A percentile compares a stretch with the other conserved stretches of the same genome.
These are phyloP conservation scores for Pseudomugil gertrudae DNA, from an alignment of 2,797 vertebrate species.

Conservation along the genomic window DNA sequence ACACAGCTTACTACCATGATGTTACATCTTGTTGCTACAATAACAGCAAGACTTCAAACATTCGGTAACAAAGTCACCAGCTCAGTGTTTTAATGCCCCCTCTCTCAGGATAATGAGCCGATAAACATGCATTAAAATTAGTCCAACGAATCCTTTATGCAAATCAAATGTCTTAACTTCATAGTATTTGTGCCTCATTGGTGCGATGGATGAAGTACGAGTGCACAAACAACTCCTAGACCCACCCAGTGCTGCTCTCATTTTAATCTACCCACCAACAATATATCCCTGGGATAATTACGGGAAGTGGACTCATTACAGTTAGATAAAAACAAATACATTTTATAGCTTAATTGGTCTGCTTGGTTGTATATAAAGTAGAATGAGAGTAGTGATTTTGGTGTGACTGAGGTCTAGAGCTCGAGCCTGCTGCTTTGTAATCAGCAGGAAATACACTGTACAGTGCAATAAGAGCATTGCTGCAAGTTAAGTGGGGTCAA, in stretches of 20 bases:
- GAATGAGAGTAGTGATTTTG: conserved; percentile 15
- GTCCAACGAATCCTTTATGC: neutral
- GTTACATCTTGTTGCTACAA: neutral
- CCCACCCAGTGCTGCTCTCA: neutral
- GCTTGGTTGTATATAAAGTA: conserved; percentile 4
- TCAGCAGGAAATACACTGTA: conserved; percentile 54
- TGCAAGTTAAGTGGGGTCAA: conserved; percentile 34
- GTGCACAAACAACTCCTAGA: neutral
- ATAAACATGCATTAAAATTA: neutral
- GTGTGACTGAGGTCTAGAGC: conserved; percentile 31
- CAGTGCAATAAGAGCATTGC: conserved; percentile 51
- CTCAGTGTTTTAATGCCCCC: too few relatives aligned
- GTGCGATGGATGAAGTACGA: neutral
- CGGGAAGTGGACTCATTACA: conserved; percentile 1
- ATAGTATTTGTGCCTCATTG: neutral
- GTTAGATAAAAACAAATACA: conserved; percentile 12
- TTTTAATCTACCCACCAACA: neutral
- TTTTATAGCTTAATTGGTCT: conserved; percentile 22
- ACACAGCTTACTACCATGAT: neutral
- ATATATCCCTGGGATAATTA: conserved; percentile 11
- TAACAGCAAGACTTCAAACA: neutral
- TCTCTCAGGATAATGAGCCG: neutral
- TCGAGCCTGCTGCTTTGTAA: conserved; percentile 30
- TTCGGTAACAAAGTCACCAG: too few relatives aligned
- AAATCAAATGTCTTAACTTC: neutral